Evolutionary conservation across 2,113 vertebrate genomes (phyloP).

Genomic region (Melanostigma gelatinosum): DNA sequence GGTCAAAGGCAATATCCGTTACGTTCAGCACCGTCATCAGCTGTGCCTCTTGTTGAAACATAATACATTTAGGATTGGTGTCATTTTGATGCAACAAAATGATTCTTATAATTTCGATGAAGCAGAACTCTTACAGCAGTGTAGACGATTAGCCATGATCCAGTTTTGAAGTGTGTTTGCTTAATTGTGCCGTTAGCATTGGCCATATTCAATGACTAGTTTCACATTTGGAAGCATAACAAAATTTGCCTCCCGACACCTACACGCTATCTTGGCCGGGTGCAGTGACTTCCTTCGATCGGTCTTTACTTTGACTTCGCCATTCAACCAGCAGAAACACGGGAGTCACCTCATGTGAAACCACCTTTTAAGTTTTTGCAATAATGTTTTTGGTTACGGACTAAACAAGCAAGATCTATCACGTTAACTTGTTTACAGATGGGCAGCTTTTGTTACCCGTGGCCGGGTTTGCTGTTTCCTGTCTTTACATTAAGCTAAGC

Average conservation of each 20-base stretch:
- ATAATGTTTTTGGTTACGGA: neutral
- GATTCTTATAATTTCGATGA: neutral
- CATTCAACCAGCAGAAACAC: neutral
- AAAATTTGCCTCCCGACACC: no score
- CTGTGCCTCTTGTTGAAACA: neutral
- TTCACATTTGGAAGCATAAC: neutral
- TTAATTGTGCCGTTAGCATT: neutral
- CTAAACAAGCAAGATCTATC: neutral
- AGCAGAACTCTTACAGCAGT: neutral
- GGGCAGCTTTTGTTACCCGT: neutral
- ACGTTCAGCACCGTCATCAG: neutral
- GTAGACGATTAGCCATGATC: neutral
- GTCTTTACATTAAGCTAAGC: neutral
- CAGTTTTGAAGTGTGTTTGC: neutral
- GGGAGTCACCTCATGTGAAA: neutral
- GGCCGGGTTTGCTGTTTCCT: neutral
- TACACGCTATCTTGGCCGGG: neutral
- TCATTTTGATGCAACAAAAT: neutral
- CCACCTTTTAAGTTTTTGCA: neutral
- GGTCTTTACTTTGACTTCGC: neutral
- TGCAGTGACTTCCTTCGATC: neutral
- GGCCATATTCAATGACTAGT: neutral
- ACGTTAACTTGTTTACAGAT: neutral
- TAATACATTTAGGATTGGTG: neutral
- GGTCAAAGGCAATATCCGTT: constrained; percentile 17